Evolutionary conservation across 2,888 invertebrate genomes (phyloP), one percentile per base, ranked within the genome.

Genomic region (Andrena chrysosceles): DNA sequence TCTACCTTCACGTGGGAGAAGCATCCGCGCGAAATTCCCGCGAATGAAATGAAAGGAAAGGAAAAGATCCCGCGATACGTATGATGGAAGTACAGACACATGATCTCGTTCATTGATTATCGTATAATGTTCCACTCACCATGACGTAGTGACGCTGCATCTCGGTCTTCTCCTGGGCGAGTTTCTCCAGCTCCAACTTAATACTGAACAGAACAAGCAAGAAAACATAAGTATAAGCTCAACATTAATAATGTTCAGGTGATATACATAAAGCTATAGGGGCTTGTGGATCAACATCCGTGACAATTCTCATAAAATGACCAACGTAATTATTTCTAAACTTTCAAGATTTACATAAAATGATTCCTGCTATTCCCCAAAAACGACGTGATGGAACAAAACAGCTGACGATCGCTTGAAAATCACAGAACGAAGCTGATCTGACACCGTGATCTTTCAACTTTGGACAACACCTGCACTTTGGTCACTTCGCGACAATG

Each of bases 71-170:
- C 16, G 2, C 10, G n/a, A 63, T n/a, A 13, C 5, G 4, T 20
- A 8, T 0, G 3, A 35, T 23, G 31, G 26, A 48, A 26, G n/a
- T 5, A 16, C 42, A 42, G 42, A 16, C 42, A 5, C 42, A 5
- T 5, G 42, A 42, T 42, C 42, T 42, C 42, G 42, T 16, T 16
- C 42, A 42, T 42, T 42, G 42, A 42, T 42, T 42, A 42, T 42
- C 5, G 42, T 42, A 42, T 68, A 33, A 35, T 60, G 31, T 86
- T 64, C 77, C 76, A 95, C 96, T 96, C 95, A 97, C 97, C 97
- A 97, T 97, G 86, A 97, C 97, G 95, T 97, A 97, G 95, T 97
- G 97, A 94, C 97, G 95, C 94, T 97, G 97, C 96, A 97, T 97
- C 95, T 97, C 97, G 86, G 97, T 97, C 95, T 97, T 97, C 95